Conservation (phyloP, 2,797 vertebrate genomes). For the Artibeus jamaicensis region DNA sequence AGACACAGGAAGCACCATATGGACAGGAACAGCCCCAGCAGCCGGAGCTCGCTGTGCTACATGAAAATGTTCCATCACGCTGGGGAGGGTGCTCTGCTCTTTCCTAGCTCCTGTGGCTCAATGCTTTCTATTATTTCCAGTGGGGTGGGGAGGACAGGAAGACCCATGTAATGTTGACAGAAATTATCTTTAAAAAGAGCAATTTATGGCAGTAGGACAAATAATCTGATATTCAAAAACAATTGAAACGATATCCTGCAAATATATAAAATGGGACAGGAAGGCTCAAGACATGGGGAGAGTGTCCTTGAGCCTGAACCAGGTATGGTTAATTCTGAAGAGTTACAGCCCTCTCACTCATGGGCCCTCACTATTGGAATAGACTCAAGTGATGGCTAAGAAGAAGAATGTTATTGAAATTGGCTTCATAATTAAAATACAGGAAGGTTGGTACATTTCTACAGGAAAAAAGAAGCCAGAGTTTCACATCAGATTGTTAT, state of each 20-base stretch:
- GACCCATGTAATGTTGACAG: neutral
- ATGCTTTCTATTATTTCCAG: neutral
- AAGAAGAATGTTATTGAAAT: neutral
- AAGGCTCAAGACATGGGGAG: neutral
- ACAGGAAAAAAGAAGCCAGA: neutral
- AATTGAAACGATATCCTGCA: neutral
- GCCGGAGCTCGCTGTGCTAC: neutral
- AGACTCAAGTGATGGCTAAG: neutral
- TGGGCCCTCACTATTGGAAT: neutral
- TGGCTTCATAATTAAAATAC: conserved; percentile 53
- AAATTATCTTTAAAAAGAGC: conserved; percentile 18
- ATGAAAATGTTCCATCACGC: neutral
- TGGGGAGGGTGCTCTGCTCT: neutral
- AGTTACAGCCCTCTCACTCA: neutral
- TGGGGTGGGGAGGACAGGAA: neutral
- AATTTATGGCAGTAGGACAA: neutral
- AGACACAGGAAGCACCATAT: neutral
- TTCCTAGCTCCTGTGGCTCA: neutral
- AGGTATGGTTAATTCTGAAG: conserved; percentile 38
- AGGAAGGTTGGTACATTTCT: neutral
- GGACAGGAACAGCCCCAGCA: neutral
- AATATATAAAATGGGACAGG: neutral
- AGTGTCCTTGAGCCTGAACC: neutral
- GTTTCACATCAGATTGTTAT: conserved; percentile 5
- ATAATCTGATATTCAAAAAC: neutral